phyloP scores from a whole-genome alignment of 2,113 vertebrate genomes.

The Hippoglossus stenolepis region DNA sequence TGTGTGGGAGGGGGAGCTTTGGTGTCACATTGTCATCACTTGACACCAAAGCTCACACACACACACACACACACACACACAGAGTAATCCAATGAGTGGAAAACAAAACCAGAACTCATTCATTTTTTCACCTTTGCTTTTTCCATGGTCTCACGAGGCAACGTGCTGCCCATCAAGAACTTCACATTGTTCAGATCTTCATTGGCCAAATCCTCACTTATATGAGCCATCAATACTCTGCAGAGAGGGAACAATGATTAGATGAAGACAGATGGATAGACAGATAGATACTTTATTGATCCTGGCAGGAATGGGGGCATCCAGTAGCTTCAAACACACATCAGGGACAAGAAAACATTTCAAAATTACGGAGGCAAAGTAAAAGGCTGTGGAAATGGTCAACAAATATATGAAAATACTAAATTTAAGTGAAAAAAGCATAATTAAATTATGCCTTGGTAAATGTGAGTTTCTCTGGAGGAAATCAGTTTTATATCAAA shows the following conservation, averaged over 20 bases:
- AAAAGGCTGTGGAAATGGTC: background rate
- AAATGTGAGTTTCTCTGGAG: too few relatives aligned
- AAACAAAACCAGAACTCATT: background rate
- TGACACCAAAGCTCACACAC: background rate
- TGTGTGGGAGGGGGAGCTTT: too few relatives aligned
- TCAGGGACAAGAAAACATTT: too few relatives aligned
- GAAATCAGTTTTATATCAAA: too few relatives aligned
- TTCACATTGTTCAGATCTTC: slow-evolving; percentile 85
- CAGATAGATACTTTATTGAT: too few relatives aligned
- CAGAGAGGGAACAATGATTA: background rate
- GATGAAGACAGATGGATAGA: background rate
- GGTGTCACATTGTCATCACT: too few relatives aligned
- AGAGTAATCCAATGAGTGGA: background rate
- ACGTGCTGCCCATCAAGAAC: slow-evolving; percentile 84
- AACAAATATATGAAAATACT: too few relatives aligned
- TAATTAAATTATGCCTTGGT: too few relatives aligned
- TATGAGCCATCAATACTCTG: slow-evolving; percentile 89
- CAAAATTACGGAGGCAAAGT: too few relatives aligned
- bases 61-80: background rate
- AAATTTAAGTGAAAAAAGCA: too few relatives aligned
- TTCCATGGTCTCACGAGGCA: slow-evolving; percentile 78
- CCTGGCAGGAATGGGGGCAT: too few relatives aligned
- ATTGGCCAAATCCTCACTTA: slow-evolving; percentile 86
- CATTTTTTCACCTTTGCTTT: slow-evolving; percentile 84
- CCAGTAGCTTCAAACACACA: too few relatives aligned